Base-by-base conservation (phyloP, 2,797 vertebrate species). In the Tenualosa thibaudeaui region DNA sequence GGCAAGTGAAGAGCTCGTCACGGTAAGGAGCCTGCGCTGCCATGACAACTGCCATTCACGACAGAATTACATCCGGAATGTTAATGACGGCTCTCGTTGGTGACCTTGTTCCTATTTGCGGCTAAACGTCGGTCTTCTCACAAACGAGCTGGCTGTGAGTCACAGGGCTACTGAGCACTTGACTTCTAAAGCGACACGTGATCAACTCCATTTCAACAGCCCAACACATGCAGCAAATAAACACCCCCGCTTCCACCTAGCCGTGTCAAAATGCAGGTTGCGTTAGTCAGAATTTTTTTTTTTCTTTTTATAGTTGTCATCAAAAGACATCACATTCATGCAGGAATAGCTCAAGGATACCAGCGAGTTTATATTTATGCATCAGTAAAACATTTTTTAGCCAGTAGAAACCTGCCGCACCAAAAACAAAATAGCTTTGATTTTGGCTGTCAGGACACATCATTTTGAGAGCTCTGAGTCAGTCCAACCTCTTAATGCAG, bases 311-410 rank as follows among this genome's bases (percentile, higher is more conserved):
- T 71, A 40, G 12, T 37, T 71, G 71, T 2, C 71, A 78, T 78
- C 71, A 78, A 78, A 78, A 22, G 71, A 78, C 71, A 40, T 71
- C 31, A 22, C 71, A 78, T 22, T 22, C 19, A 46, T 43, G 15
- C 15, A 78, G 46, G 46, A 78, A 78, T 78, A 78, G 71, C 71
- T 78, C 71, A 78, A 46, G 71, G 40, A 78, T 22, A 22, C 15
- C 40, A 43, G 17, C 15, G 37, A 19, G 68, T 17, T 78, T 78
- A 46, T 78, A 78, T 78, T 78, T 78, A 78, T 78, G 71, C 37
- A 78, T 78, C 71, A 78, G 46, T 78, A 31, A 31, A 31, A 78
- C 37, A 5, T 40, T 46, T 19, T 78, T 46, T 46, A 43, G 13
- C 37, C 37, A 15, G 2, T 40, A 78, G 71, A 78, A 75, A 78